These are phyloP conservation scores for Agriopis marginaria DNA, from an alignment of 2,888 invertebrate genomes.

Conservation along the genomic window DNA sequence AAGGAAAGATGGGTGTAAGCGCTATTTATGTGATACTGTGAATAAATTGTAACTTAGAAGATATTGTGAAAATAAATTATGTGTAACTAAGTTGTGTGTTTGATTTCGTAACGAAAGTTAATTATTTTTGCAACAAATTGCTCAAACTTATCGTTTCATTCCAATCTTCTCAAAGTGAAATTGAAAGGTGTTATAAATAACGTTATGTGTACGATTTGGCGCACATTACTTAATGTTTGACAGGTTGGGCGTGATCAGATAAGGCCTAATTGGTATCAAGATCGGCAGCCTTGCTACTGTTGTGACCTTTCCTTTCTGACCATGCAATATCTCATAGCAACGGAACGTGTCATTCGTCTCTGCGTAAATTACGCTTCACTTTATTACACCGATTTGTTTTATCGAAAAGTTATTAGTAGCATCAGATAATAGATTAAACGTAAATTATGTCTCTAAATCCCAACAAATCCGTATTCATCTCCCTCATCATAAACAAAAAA, in stretches of 20 bases:
- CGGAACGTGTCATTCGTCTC: constrained; percentile 12
- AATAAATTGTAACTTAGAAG: constrained; percentile 8
- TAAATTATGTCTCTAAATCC: too few relatives aligned
- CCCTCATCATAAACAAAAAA: too few relatives aligned
- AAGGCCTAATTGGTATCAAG: constrained; percentile 39
- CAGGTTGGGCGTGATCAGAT: constrained; percentile 33
- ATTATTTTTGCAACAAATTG: constrained; percentile 19
- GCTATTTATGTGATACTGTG: constrained; percentile 32
- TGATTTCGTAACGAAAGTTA: constrained; percentile 18
- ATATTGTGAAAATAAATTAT: constrained; percentile 15
- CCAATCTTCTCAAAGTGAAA: constrained; percentile 16
- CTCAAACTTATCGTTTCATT: constrained; percentile 13
- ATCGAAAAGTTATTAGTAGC: not conserved
- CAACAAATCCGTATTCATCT: too few relatives aligned
- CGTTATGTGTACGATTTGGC: constrained; percentile 13
- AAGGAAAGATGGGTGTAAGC: constrained; percentile 12
- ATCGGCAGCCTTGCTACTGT: constrained; percentile 42
- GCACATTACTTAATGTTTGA: constrained; percentile 23
- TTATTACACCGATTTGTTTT: not conserved
- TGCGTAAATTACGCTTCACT: constrained; percentile 10
- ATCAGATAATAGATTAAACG: too few relatives aligned
- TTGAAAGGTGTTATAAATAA: constrained; percentile 13
- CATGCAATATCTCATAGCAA: constrained; percentile 31
- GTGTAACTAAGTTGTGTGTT: constrained; percentile 15
- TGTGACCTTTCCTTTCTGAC: constrained; percentile 44